Percentiles rank a stretch among this genome's conserved stretches.
Evolutionary conservation across 2,113 vertebrate species (phyloP).

Genomic region (Nestor notabilis): DNA sequence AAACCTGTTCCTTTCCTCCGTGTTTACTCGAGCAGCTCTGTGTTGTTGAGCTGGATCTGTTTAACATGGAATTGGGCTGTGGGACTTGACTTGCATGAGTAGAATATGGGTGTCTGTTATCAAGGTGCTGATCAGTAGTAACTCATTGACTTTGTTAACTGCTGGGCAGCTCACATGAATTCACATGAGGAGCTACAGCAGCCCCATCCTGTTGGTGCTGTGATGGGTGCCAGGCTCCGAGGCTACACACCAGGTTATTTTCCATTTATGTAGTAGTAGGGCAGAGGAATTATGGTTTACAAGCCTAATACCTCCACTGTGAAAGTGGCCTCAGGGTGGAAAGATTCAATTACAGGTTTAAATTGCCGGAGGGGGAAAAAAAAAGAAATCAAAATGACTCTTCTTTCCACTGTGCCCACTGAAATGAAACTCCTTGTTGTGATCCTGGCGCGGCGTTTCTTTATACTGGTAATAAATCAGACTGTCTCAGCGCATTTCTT

Average conservation of each 20-base stretch:
- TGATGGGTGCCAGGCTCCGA: neutral
- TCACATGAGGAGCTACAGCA: neutral
- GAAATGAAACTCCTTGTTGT: neutral
- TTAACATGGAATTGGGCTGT: fast-evolving
- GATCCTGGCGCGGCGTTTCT: neutral
- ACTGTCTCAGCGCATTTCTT: neutral
- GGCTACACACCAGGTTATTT: neutral
- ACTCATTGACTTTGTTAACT: fast-evolving
- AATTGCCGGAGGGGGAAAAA: neutral
- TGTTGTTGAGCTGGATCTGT: neutral
- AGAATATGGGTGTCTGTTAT: fast-evolving
- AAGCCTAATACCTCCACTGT: neutral
- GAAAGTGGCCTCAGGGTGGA: neutral
- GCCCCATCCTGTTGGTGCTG: fast-evolving
- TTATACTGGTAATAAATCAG: neutral
- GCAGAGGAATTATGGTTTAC: neutral
- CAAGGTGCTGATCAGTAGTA: neutral
- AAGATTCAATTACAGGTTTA: neutral
- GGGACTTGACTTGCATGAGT: fast-evolving
- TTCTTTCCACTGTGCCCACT: neutral
- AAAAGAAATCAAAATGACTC: neutral
- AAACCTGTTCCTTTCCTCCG: neutral
- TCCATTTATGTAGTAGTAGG: neutral
- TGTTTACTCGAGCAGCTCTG: neutral
- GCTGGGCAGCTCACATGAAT: fast-evolving